Conservation (phyloP, 2,797 vertebrate species). For the Squalus acanthias region DNA sequence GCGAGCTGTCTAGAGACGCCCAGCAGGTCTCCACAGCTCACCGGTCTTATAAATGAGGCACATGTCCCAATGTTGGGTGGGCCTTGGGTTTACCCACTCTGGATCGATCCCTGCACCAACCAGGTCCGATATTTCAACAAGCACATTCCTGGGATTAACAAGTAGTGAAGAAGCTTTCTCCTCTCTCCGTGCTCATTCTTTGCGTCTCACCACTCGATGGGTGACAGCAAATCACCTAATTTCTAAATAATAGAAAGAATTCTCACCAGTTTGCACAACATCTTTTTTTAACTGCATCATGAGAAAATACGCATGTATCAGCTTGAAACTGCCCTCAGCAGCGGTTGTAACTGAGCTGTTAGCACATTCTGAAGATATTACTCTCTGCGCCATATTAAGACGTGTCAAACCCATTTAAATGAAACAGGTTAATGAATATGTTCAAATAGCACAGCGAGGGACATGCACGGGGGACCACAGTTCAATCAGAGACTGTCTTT, state of each 20-base stretch:
- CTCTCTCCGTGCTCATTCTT: neutral
- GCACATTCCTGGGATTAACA: neutral
- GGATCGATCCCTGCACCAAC: neutral
- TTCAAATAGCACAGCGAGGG: neutral
- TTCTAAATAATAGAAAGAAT: neutral
- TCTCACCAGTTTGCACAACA: neutral
- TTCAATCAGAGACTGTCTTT: neutral
- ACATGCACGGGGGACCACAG: neutral
- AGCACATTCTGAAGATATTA: neutral
- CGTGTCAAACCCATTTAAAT: neutral
- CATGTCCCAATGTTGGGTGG: neutral
- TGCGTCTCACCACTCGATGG: neutral
- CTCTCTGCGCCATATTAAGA: neutral
- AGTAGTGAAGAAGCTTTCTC: neutral
- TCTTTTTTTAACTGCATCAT: neutral
- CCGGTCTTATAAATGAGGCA: too few relatives aligned
- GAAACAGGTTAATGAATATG: neutral
- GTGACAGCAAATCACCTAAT: neutral
- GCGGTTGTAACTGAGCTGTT: neutral
- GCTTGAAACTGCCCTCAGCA: neutral
- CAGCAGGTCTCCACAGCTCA: too few relatives aligned
- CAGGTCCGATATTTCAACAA: neutral
- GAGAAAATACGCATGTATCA: neutral
- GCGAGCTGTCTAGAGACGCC: too few relatives aligned
- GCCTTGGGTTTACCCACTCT: neutral